Evolutionary conservation across 1,140 invertebrate genomes (phyloP).

Genomic region (Drosophila littoralis): DNA sequence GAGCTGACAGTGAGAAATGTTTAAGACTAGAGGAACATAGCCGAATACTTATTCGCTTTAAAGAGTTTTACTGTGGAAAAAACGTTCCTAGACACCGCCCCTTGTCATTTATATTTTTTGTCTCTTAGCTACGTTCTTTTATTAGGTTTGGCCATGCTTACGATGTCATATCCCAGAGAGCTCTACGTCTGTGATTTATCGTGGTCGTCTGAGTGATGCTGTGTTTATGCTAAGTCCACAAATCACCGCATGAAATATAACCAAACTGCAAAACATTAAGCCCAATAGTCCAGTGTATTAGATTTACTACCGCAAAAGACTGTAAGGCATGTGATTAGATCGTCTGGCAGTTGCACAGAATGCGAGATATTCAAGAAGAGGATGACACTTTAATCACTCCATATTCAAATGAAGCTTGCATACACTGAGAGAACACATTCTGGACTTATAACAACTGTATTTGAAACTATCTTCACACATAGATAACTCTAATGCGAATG

Average conservation of each 20-base stretch:
- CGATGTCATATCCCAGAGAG: conserved; percentile 38
- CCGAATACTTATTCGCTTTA: conserved; percentile 45
- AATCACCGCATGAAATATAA: conserved; percentile 74
- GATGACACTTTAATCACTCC: background rate
- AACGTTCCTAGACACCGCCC: conserved; percentile 2
- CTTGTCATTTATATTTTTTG: conserved; percentile 30
- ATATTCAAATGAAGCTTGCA: conserved; percentile 1
- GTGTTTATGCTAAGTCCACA: conserved; percentile 70
- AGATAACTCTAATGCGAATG: no score
- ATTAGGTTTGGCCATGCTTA: conserved; percentile 63
- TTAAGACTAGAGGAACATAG: conserved; percentile 20
- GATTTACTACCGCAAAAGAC: conserved; percentile 48
- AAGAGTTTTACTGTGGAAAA: conserved; percentile 28
- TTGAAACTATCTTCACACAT: no score
- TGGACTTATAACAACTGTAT: no score
- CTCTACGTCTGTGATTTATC: conserved; percentile 61
- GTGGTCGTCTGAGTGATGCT: conserved; percentile 56
- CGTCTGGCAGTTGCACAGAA: background rate
- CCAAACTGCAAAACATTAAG: conserved; percentile 57
- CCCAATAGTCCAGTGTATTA: conserved; percentile 18
- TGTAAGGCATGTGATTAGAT: conserved; percentile 2
- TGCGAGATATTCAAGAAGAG: background rate
- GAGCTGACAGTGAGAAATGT: conserved; percentile 69
- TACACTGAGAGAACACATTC: background rate
- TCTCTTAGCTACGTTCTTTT: conserved; percentile 59